Evolutionary conservation across 2,888 invertebrate genomes (phyloP).

Genomic region (Hemistola chrysoprasaria): DNA sequence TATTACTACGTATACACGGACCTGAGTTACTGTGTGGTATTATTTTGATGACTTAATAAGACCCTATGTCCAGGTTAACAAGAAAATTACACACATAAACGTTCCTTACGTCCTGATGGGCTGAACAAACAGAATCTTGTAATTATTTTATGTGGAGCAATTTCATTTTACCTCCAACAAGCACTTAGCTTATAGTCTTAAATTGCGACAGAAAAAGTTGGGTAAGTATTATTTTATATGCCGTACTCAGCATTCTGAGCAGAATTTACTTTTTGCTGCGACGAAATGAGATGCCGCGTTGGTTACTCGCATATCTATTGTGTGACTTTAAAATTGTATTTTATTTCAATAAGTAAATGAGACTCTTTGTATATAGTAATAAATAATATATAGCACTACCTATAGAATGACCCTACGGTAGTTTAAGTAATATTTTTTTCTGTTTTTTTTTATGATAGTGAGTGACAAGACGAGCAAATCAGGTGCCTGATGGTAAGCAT

Average conservation of each 20-base stretch:
- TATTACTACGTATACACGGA: constrained; percentile 26
- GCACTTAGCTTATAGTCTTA: constrained; percentile 22
- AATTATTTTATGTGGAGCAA: constrained; percentile 55
- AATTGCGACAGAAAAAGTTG: constrained; percentile 47
- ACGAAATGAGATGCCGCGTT: background rate
- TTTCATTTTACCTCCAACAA: constrained; percentile 33
- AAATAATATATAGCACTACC: no score
- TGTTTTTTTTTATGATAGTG: no score
- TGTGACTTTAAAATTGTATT: no score
- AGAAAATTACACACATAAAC: constrained; percentile 56
- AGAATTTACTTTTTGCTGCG: constrained; percentile 1
- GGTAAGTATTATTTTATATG: constrained; percentile 1
- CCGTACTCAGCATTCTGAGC: constrained; percentile 1
- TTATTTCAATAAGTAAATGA: no score
- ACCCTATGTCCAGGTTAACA: constrained; percentile 51
- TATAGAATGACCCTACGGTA: no score
- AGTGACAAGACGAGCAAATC: no score
- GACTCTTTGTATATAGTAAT: no score
- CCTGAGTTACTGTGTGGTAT: constrained; percentile 41
- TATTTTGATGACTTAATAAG: constrained; percentile 68
- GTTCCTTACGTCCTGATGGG: constrained; percentile 33
- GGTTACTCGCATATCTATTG: background rate
- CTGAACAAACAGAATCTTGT: constrained; percentile 51
- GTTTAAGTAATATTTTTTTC: no score
- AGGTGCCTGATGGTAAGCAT: no score